Base-by-base conservation (phyloP, 64 coral and sea anemone genomes). In the Acropora yongei region DNA sequence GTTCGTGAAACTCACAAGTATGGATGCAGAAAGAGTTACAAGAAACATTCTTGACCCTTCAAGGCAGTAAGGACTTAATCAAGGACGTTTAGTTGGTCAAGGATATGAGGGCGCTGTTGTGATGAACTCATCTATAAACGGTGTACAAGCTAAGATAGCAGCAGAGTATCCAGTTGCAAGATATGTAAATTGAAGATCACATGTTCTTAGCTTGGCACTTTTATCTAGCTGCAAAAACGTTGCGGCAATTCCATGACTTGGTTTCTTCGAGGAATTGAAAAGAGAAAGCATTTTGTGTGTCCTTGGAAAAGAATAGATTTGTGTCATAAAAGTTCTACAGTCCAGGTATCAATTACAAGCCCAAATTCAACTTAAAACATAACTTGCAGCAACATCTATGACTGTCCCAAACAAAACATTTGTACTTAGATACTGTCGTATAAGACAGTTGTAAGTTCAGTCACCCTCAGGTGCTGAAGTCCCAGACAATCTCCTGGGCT, bases 361-460 rank as follows among this genome's bases (percentile, higher is more conserved):
- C 69, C n/a, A n/a, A 73, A 73, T 73, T 73, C 69, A 69, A 69
- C 66, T 13, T 17, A 69, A 69, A 69, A 69, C 66, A 69, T 69
- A 73, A 61, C 18, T 73, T 73, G 69, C 69, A 73, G 69, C 69
- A 73, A 73, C 69, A 73, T 73, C 69, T 73, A 73, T 73, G 58
- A 61, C 58, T 61, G 58, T 61, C 58, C 51, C 51, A 55, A 55
- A 55, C 51, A 55, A 55, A 55, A 55, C 51, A 55, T 55, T 55
- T 55, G 4, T 61, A 61, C 58, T 61, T 61, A 61, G 58, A 61
- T 61, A 61, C 58, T 11, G 58, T 61, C 58, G 5, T 61, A 55
- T 61, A 8, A 61, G 58, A 61, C 58, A 61, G 58, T 61, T 61
- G 58, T 61, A 61, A 61, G 58, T 61, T 61, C 58, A 61, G 4